Evolutionary conservation across 2,113 vertebrate species (phyloP).

Genomic region (Macrotis lagotis): DNA sequence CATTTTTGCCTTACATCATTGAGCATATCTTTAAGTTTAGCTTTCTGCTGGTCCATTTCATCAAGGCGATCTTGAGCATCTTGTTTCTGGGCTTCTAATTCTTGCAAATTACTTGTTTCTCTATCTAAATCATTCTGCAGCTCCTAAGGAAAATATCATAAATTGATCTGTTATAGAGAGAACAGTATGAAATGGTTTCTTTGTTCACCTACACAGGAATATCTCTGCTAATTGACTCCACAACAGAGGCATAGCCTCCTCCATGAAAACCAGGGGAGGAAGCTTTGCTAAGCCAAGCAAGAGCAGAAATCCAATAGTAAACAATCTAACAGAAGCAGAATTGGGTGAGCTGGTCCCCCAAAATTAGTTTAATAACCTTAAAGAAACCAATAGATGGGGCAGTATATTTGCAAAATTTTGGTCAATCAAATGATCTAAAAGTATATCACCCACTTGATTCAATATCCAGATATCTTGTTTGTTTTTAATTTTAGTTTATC

Average conservation of each 20-base stretch:
- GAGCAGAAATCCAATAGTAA: background rate
- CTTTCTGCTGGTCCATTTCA: constrained; percentile 99
- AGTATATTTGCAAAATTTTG: background rate
- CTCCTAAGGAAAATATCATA: constrained; percentile 84
- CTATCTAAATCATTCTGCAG: constrained; percentile 96
- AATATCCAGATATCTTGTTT: background rate
- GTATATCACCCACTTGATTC: background rate
- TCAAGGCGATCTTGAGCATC: constrained; percentile 96
- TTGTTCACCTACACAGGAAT: background rate
- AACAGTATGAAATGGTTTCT: background rate
- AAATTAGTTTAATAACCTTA: background rate
- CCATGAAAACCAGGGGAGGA: background rate
- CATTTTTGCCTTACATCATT: constrained; percentile 94
- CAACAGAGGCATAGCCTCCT: background rate
- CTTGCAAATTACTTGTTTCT: constrained; percentile 92
- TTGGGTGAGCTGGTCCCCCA: background rate
- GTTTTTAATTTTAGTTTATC: background rate
- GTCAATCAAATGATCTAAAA: background rate
- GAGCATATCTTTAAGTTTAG: constrained; percentile 96
- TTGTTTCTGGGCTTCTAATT: constrained; percentile 97
- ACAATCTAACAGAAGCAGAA: background rate
- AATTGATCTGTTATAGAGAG: background rate
- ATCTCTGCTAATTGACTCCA: background rate
- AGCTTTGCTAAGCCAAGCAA: background rate
- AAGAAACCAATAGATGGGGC: background rate